phyloP scores from a whole-genome alignment of 1,140 invertebrate genomes.

The Paramacrobiotus metropolitanus region DNA sequence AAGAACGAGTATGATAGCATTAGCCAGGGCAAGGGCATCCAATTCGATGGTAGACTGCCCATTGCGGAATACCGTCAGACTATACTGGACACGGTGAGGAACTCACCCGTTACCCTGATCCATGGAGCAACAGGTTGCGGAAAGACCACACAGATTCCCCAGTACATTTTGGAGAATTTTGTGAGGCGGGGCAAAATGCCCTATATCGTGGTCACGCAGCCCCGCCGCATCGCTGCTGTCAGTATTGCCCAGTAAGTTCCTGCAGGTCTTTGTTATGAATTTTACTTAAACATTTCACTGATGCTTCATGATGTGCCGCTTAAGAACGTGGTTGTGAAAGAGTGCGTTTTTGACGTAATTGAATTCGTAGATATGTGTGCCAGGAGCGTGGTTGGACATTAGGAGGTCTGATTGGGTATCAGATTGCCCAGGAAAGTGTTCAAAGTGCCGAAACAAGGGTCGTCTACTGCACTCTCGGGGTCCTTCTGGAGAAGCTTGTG shows the following conservation, averaged over 20 bases:
- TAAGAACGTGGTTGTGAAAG: not conserved
- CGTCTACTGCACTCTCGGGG: not conserved
- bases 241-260: constrained; percentile 50
- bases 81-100: not conserved
- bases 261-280: too few relatives aligned
- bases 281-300: too few relatives aligned
- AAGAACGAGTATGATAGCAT: too few relatives aligned
- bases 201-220: constrained; percentile 67
- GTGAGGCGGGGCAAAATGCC: constrained; percentile 31
- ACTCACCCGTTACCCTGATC: not conserved
- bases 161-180: constrained; percentile 56
- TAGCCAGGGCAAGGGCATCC: too few relatives aligned
- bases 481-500: not conserved
- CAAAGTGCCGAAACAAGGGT: not conserved
- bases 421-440: not conserved
- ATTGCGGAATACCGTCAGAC: not conserved
- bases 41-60: not conserved
- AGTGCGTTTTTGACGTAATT: not conserved
- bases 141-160: constrained; percentile 59
- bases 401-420: not conserved
- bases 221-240: constrained; percentile 56
- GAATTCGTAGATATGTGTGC: not conserved
- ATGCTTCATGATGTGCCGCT: constrained; percentile 22
- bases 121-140: constrained; percentile 17
- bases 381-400: not conserved